A percentile compares a stretch with the other conserved stretches of the same genome.
phyloP scores from a whole-genome alignment of 2,888 invertebrate species.

The Lysandra coridon region DNA sequence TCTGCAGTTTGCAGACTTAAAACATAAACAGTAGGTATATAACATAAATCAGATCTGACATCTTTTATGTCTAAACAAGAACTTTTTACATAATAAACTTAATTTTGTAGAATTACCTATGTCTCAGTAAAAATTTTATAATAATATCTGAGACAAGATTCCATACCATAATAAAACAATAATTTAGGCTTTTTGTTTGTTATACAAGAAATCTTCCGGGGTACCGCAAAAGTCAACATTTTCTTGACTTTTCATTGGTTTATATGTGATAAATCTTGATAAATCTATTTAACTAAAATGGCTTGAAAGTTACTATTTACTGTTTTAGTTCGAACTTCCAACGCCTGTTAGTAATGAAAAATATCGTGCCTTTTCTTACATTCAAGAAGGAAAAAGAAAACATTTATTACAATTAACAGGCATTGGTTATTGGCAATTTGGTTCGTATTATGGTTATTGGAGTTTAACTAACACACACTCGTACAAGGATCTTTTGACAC shows the following conservation, averaged over 20 bases:
- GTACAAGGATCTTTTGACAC: neutral
- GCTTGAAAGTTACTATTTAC: too few relatives aligned
- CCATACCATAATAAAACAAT: neutral
- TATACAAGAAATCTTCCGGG: neutral
- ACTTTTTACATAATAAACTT: neutral
- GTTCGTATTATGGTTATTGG: too few relatives aligned
- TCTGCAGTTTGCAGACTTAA: neutral
- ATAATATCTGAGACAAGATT: neutral
- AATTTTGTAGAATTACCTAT: neutral
- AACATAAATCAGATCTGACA: neutral
- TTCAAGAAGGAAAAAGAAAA: too few relatives aligned
- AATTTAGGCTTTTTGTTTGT: neutral
- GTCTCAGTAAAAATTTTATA: neutral
- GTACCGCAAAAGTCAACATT: neutral
- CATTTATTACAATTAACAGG: too few relatives aligned
- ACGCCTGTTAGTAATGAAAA: too few relatives aligned
- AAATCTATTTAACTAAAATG: too few relatives aligned
- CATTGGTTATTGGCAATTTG: too few relatives aligned
- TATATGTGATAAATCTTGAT: too few relatives aligned
- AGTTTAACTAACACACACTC: neutral
- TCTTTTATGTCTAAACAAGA: neutral
- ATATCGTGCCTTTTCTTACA: too few relatives aligned
- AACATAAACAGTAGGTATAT: too few relatives aligned
- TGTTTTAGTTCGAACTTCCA: too few relatives aligned
- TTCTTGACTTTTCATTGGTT: too few relatives aligned